A percentile compares a stretch with the other conserved stretches of the same genome.
Conservation (phyloP, 2,888 invertebrate species). For the Ormyrus labotus region DNA sequence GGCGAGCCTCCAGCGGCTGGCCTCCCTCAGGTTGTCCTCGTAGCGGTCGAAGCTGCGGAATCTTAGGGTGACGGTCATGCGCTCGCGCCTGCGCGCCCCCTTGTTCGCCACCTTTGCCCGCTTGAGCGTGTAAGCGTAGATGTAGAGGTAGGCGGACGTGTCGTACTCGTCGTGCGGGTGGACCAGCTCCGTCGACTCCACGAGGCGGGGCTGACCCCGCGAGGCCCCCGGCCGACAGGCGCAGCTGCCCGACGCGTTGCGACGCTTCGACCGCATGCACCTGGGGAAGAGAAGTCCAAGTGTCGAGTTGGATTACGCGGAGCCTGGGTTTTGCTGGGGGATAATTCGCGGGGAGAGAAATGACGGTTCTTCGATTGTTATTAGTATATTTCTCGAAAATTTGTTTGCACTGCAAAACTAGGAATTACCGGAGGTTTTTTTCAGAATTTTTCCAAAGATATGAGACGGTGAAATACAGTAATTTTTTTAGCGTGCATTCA, state of each 20-base stretch:
- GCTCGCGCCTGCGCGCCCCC: slow-evolving; percentile 80
- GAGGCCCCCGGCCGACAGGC: slow-evolving; percentile 79
- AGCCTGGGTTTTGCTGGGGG: no score
- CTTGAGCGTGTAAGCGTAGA: slow-evolving; percentile 86
- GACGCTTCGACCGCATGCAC: slow-evolving; percentile 87
- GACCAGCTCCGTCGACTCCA: slow-evolving; percentile 76
- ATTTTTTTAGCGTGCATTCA: no score
- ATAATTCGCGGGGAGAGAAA: no score
- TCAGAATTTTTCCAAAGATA: no score
- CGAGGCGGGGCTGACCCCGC: slow-evolving; percentile 80
- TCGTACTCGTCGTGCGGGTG: slow-evolving; percentile 82
- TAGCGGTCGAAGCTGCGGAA: slow-evolving; percentile 91
- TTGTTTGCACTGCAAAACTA: no score
- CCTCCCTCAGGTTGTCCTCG: slow-evolving; percentile 90
- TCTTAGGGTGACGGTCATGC: slow-evolving; percentile 88
- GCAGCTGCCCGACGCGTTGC: slow-evolving; percentile 81
- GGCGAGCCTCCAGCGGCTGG: slow-evolving; percentile 88
- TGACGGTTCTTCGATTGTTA: no score
- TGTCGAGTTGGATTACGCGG: no score
- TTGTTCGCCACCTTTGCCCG: slow-evolving; percentile 72
- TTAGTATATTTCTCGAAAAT: no score
- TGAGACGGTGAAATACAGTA: no score
- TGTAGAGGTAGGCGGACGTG: slow-evolving; percentile 89
- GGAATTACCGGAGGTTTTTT: no score
- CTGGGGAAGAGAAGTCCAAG: slow-evolving; percentile 70